Conservation (phyloP, 2,888 invertebrate species). For the Germaria angustata region DNA sequence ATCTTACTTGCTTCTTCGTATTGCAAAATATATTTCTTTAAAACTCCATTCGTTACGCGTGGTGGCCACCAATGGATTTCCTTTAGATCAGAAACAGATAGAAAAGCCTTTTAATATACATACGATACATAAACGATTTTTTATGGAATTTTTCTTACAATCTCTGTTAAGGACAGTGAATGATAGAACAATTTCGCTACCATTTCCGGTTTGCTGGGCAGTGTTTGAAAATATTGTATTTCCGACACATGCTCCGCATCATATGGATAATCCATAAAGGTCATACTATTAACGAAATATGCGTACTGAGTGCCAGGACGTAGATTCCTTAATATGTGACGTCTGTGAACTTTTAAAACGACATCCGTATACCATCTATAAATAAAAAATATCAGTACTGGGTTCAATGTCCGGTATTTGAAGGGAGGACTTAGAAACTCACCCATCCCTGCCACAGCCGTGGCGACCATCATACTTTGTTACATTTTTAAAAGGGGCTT, state of each 20-base stretch:
- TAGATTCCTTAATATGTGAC: slow-evolving; percentile 84
- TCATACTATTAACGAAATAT: slow-evolving; percentile 94
- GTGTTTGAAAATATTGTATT: slow-evolving; percentile 89
- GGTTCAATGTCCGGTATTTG: not conserved
- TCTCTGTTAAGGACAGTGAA: slow-evolving; percentile 71
- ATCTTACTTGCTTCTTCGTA: slow-evolving; percentile 64
- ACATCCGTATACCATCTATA: slow-evolving; percentile 85
- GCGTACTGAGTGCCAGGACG: slow-evolving; percentile 96
- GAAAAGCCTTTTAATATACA: not conserved
- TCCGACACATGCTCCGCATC: slow-evolving; percentile 88
- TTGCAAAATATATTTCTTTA: slow-evolving; percentile 72
- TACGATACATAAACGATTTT: too few relatives aligned
- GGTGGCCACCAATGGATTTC: slow-evolving; percentile 78
- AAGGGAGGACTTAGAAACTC: slow-evolving; percentile 64
- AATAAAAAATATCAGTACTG: not conserved
- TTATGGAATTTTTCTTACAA: slow-evolving; percentile 70
- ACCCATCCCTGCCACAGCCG: slow-evolving; percentile 92
- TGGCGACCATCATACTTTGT: slow-evolving; percentile 93
- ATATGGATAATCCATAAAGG: slow-evolving; percentile 86
- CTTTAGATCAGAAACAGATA: slow-evolving; percentile 63
- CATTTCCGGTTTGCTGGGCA: slow-evolving; percentile 80
- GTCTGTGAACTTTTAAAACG: slow-evolving; percentile 77
- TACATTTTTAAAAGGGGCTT: slow-evolving; percentile 87
- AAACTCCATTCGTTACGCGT: slow-evolving; percentile 73
- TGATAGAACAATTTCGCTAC: slow-evolving; percentile 74